These are phyloP conservation scores for Poecilia latipinna DNA, from an alignment of 2,113 vertebrate species.

Conservation along the genomic window DNA sequence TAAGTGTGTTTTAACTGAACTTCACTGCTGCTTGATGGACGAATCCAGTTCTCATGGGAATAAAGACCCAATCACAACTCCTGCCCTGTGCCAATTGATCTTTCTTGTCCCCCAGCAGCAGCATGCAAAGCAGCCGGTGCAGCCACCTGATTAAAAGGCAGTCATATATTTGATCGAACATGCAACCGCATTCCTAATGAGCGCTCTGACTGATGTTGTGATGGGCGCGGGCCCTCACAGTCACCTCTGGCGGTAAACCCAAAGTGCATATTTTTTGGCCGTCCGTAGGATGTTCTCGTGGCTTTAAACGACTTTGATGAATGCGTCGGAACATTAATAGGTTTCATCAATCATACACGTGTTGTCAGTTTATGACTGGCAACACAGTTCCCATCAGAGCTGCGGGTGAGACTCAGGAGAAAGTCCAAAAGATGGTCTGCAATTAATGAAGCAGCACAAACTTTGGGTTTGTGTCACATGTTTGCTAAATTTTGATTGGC, in stretches of 20 bases:
- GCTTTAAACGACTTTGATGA: slow-evolving; percentile 71
- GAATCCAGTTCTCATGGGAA: slow-evolving; percentile 34
- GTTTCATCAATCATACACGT: slow-evolving; percentile 70
- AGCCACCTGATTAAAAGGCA: slow-evolving; percentile 67
- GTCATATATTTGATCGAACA: slow-evolving; percentile 70
- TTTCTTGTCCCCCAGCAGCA: slow-evolving; percentile 36
- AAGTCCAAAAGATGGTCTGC: slow-evolving; percentile 12
- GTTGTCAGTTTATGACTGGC: slow-evolving; percentile 53
- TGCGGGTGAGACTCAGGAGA: slow-evolving; percentile 29
- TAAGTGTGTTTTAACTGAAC: slow-evolving; percentile 22
- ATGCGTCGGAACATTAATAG: slow-evolving; percentile 65
- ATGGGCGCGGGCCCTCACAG: slow-evolving; percentile 18
- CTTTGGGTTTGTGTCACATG: not conserved
- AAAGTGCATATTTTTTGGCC: slow-evolving; percentile 70
- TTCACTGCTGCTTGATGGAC: slow-evolving; percentile 32
- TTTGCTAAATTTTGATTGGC: slow-evolving; percentile 1
- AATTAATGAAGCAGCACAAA: slow-evolving; percentile 33
- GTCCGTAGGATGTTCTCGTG: slow-evolving; percentile 36
- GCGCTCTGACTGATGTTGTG: slow-evolving; percentile 57
- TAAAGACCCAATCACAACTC: slow-evolving; percentile 31
- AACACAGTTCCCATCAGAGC: slow-evolving; percentile 33
- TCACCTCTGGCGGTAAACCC: slow-evolving; percentile 61
- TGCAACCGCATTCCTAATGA: slow-evolving; percentile 71
- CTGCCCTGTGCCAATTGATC: slow-evolving; percentile 53
- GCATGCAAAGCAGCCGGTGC: slow-evolving; percentile 6